Percentiles rank a stretch among this genome's conserved stretches.
These are phyloP conservation scores for Drosophila auraria DNA, from an alignment of 1,140 invertebrate species.

Conservation along the genomic window DNA sequence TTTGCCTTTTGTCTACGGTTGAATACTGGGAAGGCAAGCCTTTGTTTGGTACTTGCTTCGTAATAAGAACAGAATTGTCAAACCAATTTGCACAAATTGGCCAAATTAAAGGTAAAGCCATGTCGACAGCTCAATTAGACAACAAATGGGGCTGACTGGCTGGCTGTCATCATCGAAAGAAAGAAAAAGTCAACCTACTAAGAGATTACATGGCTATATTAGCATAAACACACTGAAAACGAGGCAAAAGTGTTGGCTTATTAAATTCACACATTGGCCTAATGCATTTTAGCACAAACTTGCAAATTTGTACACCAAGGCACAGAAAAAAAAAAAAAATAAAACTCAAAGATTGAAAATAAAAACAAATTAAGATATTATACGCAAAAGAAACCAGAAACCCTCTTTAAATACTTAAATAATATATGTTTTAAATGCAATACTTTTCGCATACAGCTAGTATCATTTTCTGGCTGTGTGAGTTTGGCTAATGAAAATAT, in stretches of 20 bases:
- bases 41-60: slow-evolving; percentile 14
- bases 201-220: slow-evolving; percentile 32
- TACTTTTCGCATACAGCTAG: no score
- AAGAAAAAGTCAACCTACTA: slow-evolving; percentile 22
- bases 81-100: slow-evolving; percentile 39
- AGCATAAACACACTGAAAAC: slow-evolving; percentile 47
- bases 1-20: slow-evolving; percentile 8
- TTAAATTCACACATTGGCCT: slow-evolving; percentile 52
- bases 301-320: not conserved
- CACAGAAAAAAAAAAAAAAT: not conserved
- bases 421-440: not conserved
- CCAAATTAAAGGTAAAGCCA: slow-evolving; percentile 36
- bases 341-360: not conserved
- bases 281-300: slow-evolving; percentile 19
- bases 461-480: slow-evolving; percentile 23
- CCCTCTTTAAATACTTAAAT: not conserved
- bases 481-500: slow-evolving; percentile 53
- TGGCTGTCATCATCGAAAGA: slow-evolving; percentile 15
- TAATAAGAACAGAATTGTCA: slow-evolving; percentile 36
- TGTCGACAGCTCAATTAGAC: slow-evolving; percentile 53
- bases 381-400: not conserved
- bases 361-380: no score
- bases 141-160: slow-evolving; percentile 53
- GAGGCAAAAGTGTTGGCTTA: slow-evolving; percentile 50
- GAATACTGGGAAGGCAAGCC: slow-evolving; percentile 18